Percentiles rank a stretch among this genome's conserved stretches.
Evolutionary conservation across 1,140 invertebrate genomes (phyloP).

Genomic region (Anthonomus grandis): DNA sequence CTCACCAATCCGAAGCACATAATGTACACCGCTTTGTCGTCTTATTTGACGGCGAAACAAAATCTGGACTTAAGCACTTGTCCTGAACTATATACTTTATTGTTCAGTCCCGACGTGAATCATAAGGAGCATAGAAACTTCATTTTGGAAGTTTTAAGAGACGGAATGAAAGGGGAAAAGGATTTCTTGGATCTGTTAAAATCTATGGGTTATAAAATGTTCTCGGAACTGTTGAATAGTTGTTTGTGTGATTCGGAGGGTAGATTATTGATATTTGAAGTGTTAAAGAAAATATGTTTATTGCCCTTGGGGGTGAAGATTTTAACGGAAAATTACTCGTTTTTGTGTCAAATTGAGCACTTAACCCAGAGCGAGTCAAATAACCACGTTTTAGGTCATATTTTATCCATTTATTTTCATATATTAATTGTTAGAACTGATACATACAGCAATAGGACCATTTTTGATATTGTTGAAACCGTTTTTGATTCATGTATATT

Average conservation of each 20-base stretch:
- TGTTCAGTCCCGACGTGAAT: conserved; percentile 66
- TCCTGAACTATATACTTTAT: conserved; percentile 73
- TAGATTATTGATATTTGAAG: conserved; percentile 61
- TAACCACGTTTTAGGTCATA: conserved; percentile 16
- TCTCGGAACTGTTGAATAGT: conserved; percentile 54
- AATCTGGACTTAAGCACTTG: conserved; percentile 64
- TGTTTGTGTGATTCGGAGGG: conserved; percentile 51
- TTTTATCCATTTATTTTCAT: conserved; percentile 25
- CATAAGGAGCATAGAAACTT: conserved; percentile 59
- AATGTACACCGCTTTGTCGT: conserved; percentile 64
- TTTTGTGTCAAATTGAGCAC: conserved; percentile 55
- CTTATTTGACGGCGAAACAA: conserved; percentile 69
- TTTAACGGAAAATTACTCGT: conserved; percentile 55
- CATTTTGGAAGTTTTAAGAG: conserved; percentile 64
- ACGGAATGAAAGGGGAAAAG: conserved; percentile 57
- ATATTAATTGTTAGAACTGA: conserved; percentile 26
- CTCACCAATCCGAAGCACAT: conserved; percentile 64
- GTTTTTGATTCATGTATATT: conserved; percentile 13
- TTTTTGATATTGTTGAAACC: conserved; percentile 21
- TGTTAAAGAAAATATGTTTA: conserved; percentile 57
- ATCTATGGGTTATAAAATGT: conserved; percentile 54
- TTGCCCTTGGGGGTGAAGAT: conserved; percentile 59
- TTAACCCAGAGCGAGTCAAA: conserved; percentile 1
- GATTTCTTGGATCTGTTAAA: conserved; percentile 54
- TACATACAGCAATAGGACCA: conserved; percentile 15